Evolutionary conservation across 2,888 invertebrate species (phyloP), one percentile per base, ranked within the genome.

Genomic region (Zelleria hepariella): DNA sequence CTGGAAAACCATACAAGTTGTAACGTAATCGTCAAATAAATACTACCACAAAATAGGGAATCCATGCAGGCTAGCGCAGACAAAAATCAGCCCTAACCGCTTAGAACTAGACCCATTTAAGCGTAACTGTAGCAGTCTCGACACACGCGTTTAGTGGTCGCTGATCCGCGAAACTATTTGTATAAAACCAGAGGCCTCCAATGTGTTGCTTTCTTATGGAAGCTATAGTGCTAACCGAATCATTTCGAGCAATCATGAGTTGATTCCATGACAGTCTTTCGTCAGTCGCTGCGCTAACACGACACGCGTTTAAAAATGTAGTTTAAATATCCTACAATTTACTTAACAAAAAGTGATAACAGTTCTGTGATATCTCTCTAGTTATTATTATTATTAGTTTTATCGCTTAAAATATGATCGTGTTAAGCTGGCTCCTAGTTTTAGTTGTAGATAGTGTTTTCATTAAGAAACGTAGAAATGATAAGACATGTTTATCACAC

Each of bases 401-500:
- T 47, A 54, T 47, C 32, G 20, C 58, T 51, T 62, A 60, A 59
- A 60, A 62, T 69, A 86, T 86, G 86, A 86, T 87, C 75, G 78
- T 86, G 24, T 60, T 82, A 62, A 77, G 78, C 67, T 86, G 86
- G 86, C 59, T 85, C 58, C 63, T 73, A 55, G 72, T 73, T 20
- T 67, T 79, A 61, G 61, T 75, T 25, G 60, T 74, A 10, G 68
- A 72, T 57, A 70, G 72, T 65, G 67, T 73, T n/a, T 74, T 74
- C 60, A 61, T 65, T 60, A 67, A 66, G 59, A 74, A 68, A 59
- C 72, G 68, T 62, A 69, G 55, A 27, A 23, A 63, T 60, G 70
- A 67, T 68, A 76, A 70, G 67, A 66, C 64, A 55, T 65, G 62
- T 54, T 62, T 66, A 23, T 59, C 61, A 59, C 64, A 67, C 64